Evolutionary conservation across 2,888 invertebrate genomes (phyloP).

Genomic region (Acheta domesticus): DNA sequence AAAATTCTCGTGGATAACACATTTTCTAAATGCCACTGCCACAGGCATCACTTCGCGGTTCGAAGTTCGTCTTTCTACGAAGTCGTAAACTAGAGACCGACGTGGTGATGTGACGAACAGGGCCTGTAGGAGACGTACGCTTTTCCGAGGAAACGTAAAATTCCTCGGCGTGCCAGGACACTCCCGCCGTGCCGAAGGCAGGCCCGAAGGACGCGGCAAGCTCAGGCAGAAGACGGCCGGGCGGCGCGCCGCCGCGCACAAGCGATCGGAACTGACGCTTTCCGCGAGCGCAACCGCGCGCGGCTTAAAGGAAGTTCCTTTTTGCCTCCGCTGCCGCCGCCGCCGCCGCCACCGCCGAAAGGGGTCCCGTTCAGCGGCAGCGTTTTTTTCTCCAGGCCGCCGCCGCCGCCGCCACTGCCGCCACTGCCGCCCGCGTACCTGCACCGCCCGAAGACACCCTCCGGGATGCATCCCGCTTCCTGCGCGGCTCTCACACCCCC

Average conservation of each 20-base stretch:
- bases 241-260: neutral
- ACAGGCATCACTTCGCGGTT: neutral
- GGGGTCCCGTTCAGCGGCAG: neutral
- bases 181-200: neutral
- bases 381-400: neutral
- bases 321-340: neutral
- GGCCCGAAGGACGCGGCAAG: neutral
- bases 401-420: too few relatives aligned
- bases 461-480: neutral
- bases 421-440: too few relatives aligned
- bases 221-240: neutral
- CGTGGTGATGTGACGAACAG: neutral
- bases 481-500: neutral
- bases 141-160: neutral
- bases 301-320: neutral
- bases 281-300: neutral
- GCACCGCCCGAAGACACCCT: neutral
- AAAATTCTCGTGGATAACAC: too few relatives aligned
- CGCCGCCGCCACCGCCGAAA: neutral
- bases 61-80: neutral
- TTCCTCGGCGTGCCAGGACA: neutral
- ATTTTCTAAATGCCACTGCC: neutral
- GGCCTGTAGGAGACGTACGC: neutral
- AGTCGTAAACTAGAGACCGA: neutral
- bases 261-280: neutral